Conservation (phyloP, 2,797 vertebrate species). For the Prunella strophiata region DNA sequence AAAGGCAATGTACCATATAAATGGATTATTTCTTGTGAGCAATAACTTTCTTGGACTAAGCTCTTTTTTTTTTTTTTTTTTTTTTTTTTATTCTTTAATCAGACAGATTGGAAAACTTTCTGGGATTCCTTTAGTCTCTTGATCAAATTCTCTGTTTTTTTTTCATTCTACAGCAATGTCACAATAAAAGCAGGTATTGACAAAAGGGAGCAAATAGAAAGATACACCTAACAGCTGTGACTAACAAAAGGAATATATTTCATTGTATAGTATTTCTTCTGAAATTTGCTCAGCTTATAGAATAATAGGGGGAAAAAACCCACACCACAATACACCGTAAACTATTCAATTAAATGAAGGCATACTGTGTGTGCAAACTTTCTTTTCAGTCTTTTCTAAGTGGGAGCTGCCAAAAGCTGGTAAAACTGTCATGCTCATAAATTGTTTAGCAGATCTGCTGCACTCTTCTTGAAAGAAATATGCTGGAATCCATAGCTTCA, state of each 20-base stretch:
- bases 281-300: neutral
- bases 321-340: neutral
- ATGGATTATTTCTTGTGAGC: slow-evolving; percentile 27
- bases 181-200: neutral
- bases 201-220: slow-evolving; percentile 6
- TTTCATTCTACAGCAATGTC: slow-evolving; percentile 9
- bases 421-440: slow-evolving; percentile 30
- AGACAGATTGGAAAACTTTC: slow-evolving; percentile 13
- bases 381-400: slow-evolving; percentile 37
- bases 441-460: slow-evolving; percentile 22
- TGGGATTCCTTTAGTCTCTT: slow-evolving; percentile 37
- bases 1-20: neutral
- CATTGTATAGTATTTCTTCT: neutral
- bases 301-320: neutral
- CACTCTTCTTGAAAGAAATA: slow-evolving; percentile 18
- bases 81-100: neutral
- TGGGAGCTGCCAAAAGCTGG: neutral
- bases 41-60: neutral
- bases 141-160: neutral
- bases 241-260: neutral
- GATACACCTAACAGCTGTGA: neutral
- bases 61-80: neutral
- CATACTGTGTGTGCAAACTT: neutral
- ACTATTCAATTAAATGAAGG: slow-evolving; percentile 45
- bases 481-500: neutral